Evolutionary conservation across 2,888 invertebrate species (phyloP).

Genomic region (Oegoconia quadripuncta): DNA sequence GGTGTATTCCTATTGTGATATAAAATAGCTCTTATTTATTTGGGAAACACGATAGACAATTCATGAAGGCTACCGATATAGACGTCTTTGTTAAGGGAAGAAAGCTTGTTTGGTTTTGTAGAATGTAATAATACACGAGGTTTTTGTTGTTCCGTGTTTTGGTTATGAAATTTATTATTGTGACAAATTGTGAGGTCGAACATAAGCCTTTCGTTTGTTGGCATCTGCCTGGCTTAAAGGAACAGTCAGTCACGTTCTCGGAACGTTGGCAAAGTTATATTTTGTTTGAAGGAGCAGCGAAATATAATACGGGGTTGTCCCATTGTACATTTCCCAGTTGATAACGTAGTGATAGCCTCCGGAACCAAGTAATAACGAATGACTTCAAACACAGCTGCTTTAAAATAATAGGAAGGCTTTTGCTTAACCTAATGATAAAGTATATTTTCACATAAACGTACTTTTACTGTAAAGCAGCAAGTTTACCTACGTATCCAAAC

Average conservation of each 20-base stretch:
- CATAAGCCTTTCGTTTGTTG: slow-evolving; percentile 61
- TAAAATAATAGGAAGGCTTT: too few relatives aligned
- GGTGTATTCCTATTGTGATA: slow-evolving; percentile 62
- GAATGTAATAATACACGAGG: slow-evolving; percentile 53
- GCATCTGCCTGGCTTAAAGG: slow-evolving; percentile 45
- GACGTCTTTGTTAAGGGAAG: slow-evolving; percentile 62
- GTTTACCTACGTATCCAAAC: too few relatives aligned
- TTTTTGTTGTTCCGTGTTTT: slow-evolving; percentile 63
- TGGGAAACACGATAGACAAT: slow-evolving; percentile 73
- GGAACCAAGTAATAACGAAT: too few relatives aligned
- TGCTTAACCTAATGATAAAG: too few relatives aligned
- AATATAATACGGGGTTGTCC: neutral
- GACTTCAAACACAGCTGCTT: too few relatives aligned
- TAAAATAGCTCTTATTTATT: slow-evolving; percentile 71
- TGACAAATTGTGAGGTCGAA: slow-evolving; percentile 70
- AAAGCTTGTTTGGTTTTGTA: slow-evolving; percentile 63
- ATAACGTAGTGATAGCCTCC: too few relatives aligned
- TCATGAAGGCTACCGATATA: slow-evolving; percentile 68
- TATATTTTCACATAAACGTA: too few relatives aligned
- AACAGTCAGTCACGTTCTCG: slow-evolving; percentile 37
- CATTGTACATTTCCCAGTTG: too few relatives aligned
- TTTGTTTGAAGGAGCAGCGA: slow-evolving; percentile 12
- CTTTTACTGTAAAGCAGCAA: too few relatives aligned
- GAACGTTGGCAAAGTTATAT: slow-evolving; percentile 32
- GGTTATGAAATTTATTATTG: slow-evolving; percentile 71